These are phyloP conservation scores for Formica selysi DNA, from an alignment of 1,140 invertebrate species.

Conservation along the genomic window DNA sequence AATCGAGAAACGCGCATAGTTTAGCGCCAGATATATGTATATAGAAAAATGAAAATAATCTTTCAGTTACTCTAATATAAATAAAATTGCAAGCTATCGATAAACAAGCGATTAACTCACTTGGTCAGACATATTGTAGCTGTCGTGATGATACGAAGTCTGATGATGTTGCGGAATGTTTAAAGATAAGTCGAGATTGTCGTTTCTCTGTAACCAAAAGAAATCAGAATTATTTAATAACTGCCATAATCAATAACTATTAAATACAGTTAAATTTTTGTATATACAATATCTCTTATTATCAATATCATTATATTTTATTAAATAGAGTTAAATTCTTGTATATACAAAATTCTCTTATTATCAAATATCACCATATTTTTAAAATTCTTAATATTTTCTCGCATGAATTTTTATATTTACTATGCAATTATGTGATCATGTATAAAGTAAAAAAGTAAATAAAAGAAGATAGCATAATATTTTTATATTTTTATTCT, in stretches of 20 bases:
- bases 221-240: conserved; percentile 63
- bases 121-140: conserved; percentile 92
- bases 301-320: neutral
- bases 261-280: neutral
- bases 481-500: no score
- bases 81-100: neutral
- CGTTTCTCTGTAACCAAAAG: conserved; percentile 90
- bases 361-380: no score
- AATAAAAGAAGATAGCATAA: no score
- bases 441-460: no score
- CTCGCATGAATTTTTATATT: no score
- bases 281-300: no score
- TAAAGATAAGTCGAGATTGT: conserved; percentile 91
- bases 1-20: no score
- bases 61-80: neutral
- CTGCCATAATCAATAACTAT: neutral
- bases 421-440: no score
- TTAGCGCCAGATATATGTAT: no score
- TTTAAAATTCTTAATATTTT: no score
- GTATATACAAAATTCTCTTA: no score
- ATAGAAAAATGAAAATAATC: conserved; percentile 14
- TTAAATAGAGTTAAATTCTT: neutral
- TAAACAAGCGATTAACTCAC: conserved; percentile 82
- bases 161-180: conserved; percentile 89
- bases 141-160: conserved; percentile 87